Base-by-base conservation (phyloP, 1,140 invertebrate genomes). In the Procambarus virginalis region DNA sequence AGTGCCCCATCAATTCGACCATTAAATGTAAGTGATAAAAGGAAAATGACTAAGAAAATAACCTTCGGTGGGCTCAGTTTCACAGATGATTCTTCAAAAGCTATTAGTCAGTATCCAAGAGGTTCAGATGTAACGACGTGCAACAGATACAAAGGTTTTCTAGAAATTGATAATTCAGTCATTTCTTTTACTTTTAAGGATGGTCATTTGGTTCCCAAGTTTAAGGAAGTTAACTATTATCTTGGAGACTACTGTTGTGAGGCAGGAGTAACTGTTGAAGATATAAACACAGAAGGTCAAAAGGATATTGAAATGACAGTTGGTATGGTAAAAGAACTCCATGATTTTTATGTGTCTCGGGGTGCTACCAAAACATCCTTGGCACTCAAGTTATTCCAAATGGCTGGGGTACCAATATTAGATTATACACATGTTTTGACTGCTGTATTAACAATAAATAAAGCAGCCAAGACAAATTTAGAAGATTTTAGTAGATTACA, bases 261-360 rank as follows among this genome's bases (percentile, higher is more conserved):
- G 34, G 87, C 81, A 3, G 87, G 87, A 4, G 17, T 89, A 17
- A 89, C 80, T 22, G 87, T 89, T 60, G 70, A 78, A 2, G 87
- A 84, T 68, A 51, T 89, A 12, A 89, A 89, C 34, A 68, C 87
- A 14, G 45, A 84, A 2, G 58, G 45, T 14, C 22, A 6, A 17
- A 76, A 76, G 49, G 60, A 84, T 49, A 14, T 77, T 8, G 55
- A 60, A 12, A 49, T 89, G 46, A 89, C 80, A 5, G 12, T n/a
- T 64, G 87, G 87, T 14, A 84, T 84, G 55, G 34, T 89, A 3
- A 76, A 78, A 58, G 87, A 89, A n/a, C 81, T 89, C 14, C 46
- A 82, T 17, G 58, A 89, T n/a, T 89, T 89, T 8, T 89, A 89
- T 60, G 14, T 68, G 9, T 84, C 81, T 48, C 34, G 80, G 12